Percentiles rank a stretch among this genome's conserved stretches.
phyloP scores from a whole-genome alignment of 2,113 vertebrate genomes.

The Melozone crissalis region DNA sequence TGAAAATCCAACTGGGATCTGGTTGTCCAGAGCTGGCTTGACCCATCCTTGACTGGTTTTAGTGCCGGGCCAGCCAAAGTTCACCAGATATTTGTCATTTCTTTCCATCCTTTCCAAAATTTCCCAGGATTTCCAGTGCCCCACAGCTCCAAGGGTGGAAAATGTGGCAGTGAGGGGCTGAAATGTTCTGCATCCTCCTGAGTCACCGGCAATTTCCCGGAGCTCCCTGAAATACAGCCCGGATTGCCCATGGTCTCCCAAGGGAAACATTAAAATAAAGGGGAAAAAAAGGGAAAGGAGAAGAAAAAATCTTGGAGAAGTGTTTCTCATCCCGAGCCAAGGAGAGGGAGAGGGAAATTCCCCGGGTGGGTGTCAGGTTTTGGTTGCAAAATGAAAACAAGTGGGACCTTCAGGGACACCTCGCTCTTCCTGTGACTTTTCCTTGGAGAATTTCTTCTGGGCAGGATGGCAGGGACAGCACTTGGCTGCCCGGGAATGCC shows the following conservation, averaged over 20 bases:
- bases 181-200: not conserved
- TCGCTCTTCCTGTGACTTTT: not conserved
- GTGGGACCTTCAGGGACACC: not conserved
- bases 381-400: not conserved
- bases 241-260: not conserved
- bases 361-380: not conserved
- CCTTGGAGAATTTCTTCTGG: not conserved
- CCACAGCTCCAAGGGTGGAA: rapidly evolving
- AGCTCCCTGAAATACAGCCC: not conserved
- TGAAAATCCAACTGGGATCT: not conserved
- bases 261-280: too few species aligned
- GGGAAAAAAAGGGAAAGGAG: not conserved
- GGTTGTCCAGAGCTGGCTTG: not conserved
- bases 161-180: not conserved
- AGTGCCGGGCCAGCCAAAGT: not conserved
- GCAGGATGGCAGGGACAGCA: not conserved
- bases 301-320: not conserved
- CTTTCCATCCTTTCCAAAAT: not conserved
- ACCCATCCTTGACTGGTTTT: not conserved
- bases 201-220: not conserved
- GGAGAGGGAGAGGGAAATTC: not conserved
- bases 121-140: rapidly evolving
- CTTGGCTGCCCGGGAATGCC: rapidly evolving
- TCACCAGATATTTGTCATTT: not conserved
- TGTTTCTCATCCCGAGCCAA: not conserved